Conservation (phyloP, 2,888 invertebrate genomes). For the Lithophane semibrunnea region DNA sequence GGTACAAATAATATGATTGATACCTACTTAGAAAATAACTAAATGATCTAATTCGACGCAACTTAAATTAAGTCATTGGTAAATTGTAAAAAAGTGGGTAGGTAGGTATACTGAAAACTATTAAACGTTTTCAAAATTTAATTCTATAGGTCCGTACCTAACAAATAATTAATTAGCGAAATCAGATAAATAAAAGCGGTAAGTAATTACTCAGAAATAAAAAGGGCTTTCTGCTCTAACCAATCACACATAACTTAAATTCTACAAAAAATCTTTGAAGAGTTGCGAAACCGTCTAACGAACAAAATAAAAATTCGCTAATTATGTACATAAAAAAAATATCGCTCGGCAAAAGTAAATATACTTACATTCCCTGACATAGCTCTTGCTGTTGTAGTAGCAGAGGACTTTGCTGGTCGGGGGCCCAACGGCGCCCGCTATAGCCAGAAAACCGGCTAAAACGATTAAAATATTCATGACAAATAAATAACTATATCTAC, state of each 20-base stretch:
- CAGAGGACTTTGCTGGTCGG: slow-evolving; percentile 92
- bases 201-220: not conserved
- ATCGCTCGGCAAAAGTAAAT: slow-evolving; percentile 74
- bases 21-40: not conserved
- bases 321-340: slow-evolving; percentile 45
- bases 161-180: not conserved
- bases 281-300: slow-evolving; percentile 61
- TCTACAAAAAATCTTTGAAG: slow-evolving; percentile 21
- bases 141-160: not conserved
- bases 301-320: slow-evolving; percentile 63
- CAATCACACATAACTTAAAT: not conserved
- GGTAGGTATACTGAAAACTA: not conserved
- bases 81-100: not conserved
- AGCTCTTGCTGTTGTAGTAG: slow-evolving; percentile 93
- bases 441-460: slow-evolving; percentile 79
- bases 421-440: slow-evolving; percentile 80
- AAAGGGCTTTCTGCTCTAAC: not conserved
- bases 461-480: slow-evolving; percentile 79
- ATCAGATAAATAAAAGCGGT: not conserved
- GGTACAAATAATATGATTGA: not conserved
- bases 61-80: not conserved
- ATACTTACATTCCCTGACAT: slow-evolving; percentile 92
- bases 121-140: not conserved
- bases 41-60: not conserved
- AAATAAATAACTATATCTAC: slow-evolving; percentile 52